Base-by-base conservation (phyloP, 2,888 invertebrate species). In the Anarsia innoxiella region DNA sequence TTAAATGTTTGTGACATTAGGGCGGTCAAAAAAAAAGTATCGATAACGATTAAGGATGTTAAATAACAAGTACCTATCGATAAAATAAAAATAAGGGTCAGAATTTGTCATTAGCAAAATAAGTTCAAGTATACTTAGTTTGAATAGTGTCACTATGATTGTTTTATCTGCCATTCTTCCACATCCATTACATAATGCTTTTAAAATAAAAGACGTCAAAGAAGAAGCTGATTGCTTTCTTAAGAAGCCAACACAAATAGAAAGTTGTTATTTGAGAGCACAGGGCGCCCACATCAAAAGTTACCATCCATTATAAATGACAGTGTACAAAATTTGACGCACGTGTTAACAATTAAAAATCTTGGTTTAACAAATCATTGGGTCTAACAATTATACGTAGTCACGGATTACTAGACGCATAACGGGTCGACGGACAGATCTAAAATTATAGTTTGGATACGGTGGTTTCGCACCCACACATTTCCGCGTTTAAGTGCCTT, bases 381-480 rank as follows among this genome's bases (percentile, higher is more conserved):
- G 59, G 51, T 63, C 64, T 62, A 56, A 64, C 78, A 78, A 82
- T 82, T 79, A 79, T 70, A 66, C 49, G 45, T 63, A 59, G 75
- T 73, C 78, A 79, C 67, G 78, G 73, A 72, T 79, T 72, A 70
- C 51, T 39, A 56, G 54, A 58, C 57, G 60, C 55, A 63, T 76
- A 78, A 76, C 75, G 74, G 75, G 50, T 57, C 64, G 54, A 65
- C 59, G 40, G 31, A 39, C 40, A 35, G 69, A 72, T 60, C 64
- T 79, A 77, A 71, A 82, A 83, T 84, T 83, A 84, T 79, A 82
- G 72, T 82, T 84, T 83, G 58, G 83, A 62, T 73, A 77, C 78
- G 83, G 80, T 75, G 76, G 66, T 83, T 80, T 80, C 61, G 83
- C 83, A 77, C 83, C 83, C 83, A 84, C 83, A 79, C 83, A 75